Conservation (phyloP, 2,888 invertebrate species). For the Drosophila picticornis region DNA sequence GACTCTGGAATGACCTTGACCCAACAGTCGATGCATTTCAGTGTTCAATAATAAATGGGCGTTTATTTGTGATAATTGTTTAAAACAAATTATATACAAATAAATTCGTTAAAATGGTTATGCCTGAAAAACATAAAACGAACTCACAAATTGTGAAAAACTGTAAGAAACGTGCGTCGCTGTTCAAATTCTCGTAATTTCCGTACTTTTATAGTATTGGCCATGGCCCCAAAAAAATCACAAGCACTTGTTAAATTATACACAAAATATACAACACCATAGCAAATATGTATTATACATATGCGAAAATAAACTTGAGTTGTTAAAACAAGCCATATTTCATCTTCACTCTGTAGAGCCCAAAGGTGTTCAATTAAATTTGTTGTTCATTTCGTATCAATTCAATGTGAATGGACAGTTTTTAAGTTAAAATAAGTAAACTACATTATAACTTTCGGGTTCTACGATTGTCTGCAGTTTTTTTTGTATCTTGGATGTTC, state of each 20-base stretch:
- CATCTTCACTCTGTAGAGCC: not conserved
- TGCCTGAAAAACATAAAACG: slow-evolving; percentile 7
- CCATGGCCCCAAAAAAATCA: slow-evolving; percentile 65
- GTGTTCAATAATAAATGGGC: slow-evolving; percentile 51
- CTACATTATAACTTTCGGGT: not conserved
- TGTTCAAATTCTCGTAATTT: slow-evolving; percentile 51
- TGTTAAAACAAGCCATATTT: slow-evolving; percentile 2
- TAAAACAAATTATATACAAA: slow-evolving; percentile 14
- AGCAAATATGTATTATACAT: slow-evolving; percentile 11
- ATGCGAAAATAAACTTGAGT: slow-evolving; percentile 7
- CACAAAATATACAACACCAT: not conserved
- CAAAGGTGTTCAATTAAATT: not conserved
- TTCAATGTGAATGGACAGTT: not conserved
- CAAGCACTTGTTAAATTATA: slow-evolving; percentile 59
- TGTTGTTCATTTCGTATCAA: not conserved
- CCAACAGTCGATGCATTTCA: slow-evolving; percentile 34
- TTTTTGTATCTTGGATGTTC: not conserved
- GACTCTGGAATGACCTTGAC: slow-evolving; percentile 57
- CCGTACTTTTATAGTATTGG: slow-evolving; percentile 60
- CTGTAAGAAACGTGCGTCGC: slow-evolving; percentile 54
- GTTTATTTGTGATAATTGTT: slow-evolving; percentile 38
- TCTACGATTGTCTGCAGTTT: not conserved
- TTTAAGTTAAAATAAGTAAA: not conserved
- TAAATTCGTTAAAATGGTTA: slow-evolving; percentile 23
- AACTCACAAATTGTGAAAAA: slow-evolving; percentile 26